phyloP scores from a whole-genome alignment of 2,888 invertebrate genomes.

The Agrypnus murinus region DNA sequence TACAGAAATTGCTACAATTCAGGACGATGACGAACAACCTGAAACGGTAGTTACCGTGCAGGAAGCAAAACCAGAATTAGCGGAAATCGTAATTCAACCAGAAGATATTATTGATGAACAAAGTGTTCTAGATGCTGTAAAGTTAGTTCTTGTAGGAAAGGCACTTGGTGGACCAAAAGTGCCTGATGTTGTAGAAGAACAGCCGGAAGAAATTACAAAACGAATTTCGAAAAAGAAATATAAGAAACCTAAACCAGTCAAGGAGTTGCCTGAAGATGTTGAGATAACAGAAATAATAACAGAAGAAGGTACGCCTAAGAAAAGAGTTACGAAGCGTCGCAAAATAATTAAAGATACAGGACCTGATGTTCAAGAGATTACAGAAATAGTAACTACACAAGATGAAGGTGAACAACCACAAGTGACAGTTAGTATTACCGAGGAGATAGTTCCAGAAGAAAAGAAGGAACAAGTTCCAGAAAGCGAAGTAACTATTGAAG shows the following conservation, averaged over 20 bases:
- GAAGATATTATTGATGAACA: slow-evolving; percentile 53
- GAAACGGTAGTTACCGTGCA: slow-evolving; percentile 67
- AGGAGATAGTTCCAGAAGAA: slow-evolving; percentile 56
- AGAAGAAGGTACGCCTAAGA: slow-evolving; percentile 60
- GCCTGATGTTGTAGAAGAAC: slow-evolving; percentile 54
- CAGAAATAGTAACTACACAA: slow-evolving; percentile 57
- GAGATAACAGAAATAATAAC: slow-evolving; percentile 59
- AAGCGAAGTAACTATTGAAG: slow-evolving; percentile 40
- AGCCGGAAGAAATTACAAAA: slow-evolving; percentile 56
- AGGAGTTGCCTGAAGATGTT: slow-evolving; percentile 64
- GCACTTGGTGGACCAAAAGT: slow-evolving; percentile 44
- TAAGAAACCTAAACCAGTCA: neutral
- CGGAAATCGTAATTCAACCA: slow-evolving; percentile 1
- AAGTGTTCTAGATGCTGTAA: slow-evolving; percentile 59
- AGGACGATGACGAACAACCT: slow-evolving; percentile 66
- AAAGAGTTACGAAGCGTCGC: slow-evolving; percentile 67
- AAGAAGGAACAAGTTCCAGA: slow-evolving; percentile 22
- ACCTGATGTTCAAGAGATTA: slow-evolving; percentile 50
- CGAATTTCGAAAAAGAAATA: neutral
- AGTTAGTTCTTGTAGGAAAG: slow-evolving; percentile 43
- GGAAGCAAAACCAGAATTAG: slow-evolving; percentile 53
- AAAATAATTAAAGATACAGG: slow-evolving; percentile 61
- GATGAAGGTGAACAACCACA: slow-evolving; percentile 69
- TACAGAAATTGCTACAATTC: slow-evolving; percentile 66
- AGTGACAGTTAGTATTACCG: slow-evolving; percentile 48